Percentiles rank a stretch among this genome's conserved stretches.
phyloP scores from a whole-genome alignment of 2,113 vertebrate species.

The Pycnonotus jocosus region DNA sequence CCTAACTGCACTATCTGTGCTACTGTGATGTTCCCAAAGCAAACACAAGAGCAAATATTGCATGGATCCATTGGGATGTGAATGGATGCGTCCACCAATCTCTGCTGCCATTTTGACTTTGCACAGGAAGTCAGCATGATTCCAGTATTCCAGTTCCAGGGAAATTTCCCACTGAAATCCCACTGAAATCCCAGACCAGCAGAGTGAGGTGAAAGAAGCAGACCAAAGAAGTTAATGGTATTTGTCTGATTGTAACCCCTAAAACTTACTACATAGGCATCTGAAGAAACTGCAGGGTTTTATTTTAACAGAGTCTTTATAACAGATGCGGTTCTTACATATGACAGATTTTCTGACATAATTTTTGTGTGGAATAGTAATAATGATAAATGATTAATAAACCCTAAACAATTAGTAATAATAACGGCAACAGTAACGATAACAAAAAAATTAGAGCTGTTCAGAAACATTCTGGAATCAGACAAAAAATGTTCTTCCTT shows the following conservation, averaged over 20 bases:
- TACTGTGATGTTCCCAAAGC: not conserved
- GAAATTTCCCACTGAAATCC: not conserved
- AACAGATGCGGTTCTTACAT: not conserved
- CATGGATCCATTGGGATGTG: not conserved
- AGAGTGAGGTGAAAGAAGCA: not conserved
- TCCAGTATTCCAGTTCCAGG: not conserved
- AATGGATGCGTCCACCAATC: not conserved
- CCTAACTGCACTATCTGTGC: not conserved
- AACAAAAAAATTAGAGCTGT: not conserved
- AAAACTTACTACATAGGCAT: not conserved
- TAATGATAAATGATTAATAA: not conserved
- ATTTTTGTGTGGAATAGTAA: not conserved
- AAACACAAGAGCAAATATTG: not conserved
- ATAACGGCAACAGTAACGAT: not conserved
- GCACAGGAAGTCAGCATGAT: not conserved
- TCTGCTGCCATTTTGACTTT: not conserved
- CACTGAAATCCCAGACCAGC: not conserved
- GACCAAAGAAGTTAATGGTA: not conserved
- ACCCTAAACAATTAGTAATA: not conserved
- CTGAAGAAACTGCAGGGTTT: not conserved
- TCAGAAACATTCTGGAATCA: not conserved
- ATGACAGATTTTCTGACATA: not conserved
- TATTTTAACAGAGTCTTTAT: not conserved
- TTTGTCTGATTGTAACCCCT: not conserved
- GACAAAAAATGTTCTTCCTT: not conserved